phyloP scores from a whole-genome alignment of 2,113 vertebrate species.

The Catagonus wagneri region DNA sequence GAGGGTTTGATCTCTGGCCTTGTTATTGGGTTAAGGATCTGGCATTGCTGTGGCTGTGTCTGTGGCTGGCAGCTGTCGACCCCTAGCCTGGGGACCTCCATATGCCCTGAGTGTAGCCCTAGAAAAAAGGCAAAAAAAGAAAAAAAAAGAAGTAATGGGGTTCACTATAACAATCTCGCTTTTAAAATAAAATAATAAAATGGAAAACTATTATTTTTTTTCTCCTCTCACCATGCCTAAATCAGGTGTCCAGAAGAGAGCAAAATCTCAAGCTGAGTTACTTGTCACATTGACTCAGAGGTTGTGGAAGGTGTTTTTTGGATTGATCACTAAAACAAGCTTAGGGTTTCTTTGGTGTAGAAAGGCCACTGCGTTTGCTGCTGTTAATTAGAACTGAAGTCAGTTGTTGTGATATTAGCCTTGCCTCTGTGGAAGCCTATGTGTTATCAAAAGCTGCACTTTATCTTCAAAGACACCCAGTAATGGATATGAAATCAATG shows the following conservation, averaged over 20 bases:
- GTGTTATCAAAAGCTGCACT: conserved; percentile 40
- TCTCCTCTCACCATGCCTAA: not conserved
- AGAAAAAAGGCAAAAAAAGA: no score
- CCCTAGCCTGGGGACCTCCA: no score
- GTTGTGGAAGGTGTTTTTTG: conserved; percentile 14
- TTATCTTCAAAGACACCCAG: conserved; percentile 4
- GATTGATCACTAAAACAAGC: not conserved
- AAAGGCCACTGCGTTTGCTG: not conserved
- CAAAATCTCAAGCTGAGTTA: not conserved
- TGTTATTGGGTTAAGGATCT: no score
- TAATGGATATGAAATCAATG: not conserved
- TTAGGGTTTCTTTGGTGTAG: not conserved
- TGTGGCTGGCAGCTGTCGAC: no score
- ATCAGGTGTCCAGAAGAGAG: not conserved
- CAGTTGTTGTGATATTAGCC: not conserved
- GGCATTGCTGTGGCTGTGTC: no score
- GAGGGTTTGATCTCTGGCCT: no score
- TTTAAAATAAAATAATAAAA: conserved; percentile 41
- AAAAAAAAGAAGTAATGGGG: not conserved
- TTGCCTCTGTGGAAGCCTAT: conserved; percentile 19
- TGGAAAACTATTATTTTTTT: not conserved
- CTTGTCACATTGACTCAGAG: not conserved
- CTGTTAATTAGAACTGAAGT: not conserved
- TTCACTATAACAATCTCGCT: conserved; percentile 13
- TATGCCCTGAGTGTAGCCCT: no score